Base-by-base conservation (phyloP, 2,113 vertebrate genomes). In the Melospiza georgiana region DNA sequence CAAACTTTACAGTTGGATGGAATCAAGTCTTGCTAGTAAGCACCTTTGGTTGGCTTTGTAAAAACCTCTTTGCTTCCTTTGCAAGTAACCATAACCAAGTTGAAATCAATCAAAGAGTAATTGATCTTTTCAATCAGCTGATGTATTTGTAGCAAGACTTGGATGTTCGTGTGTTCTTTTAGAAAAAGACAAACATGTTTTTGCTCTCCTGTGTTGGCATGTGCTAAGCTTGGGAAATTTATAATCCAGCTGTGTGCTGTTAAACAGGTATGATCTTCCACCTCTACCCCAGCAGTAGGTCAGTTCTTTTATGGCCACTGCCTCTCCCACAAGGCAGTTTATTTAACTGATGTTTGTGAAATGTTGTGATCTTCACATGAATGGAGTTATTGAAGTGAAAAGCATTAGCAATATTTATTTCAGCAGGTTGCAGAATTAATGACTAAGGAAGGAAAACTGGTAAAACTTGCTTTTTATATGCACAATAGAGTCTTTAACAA, bases 351-450 rank as follows among this genome's bases (percentile, higher is more conserved):
- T 83, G 84, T 67, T 90, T 82, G 58, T 93, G 78, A 89, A 92
- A 63, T 77, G 73, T 75, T 92, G 79, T 90, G 63, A 86, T 94
- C 84, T 82, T 77, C 41, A 22, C 31, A 67, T 95, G 84, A 94
- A 94, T 94, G 68, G 58, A 93, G 37, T 79, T 92, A 92, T 33
- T 95, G 87, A 95, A 88, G 85, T 67, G 63, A 77, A 89, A 90
- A 89, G 41, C 77, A 75, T 92, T 89, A 90, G 55, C 77, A 87
- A 30, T 94, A 67, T 93, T 95, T 96, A 88, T 90, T 96, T 95
- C 62, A 58, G 65, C 59, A 31, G 27, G n/a, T 62, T 78, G 76
- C 0, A 1, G 76, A 68, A 75, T 82, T 94, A 91, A 81, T 92
- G 58, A 54, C 72, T 77, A 22, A 80, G 73, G 87, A 88, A 75